A percentile compares a stretch with the other conserved stretches of the same genome.
These are phyloP conservation scores for Staurois parvus DNA, from an alignment of 2,797 vertebrate species.

Conservation along the genomic window DNA sequence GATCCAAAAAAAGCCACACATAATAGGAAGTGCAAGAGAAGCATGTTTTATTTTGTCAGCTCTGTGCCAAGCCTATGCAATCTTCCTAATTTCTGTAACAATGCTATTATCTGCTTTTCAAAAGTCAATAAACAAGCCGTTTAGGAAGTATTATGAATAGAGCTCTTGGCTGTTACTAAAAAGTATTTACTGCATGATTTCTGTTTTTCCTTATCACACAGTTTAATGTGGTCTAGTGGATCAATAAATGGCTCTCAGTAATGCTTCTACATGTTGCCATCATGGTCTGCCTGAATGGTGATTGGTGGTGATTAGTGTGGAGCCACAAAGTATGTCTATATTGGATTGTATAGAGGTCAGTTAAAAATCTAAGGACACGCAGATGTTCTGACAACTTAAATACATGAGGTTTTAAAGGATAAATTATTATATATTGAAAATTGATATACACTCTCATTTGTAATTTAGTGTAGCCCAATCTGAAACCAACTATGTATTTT, in stretches of 20 bases:
- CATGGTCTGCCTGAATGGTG: neutral
- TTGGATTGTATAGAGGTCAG: neutral
- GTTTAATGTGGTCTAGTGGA: neutral
- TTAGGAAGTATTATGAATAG: constrained; percentile 31
- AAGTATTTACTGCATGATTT: constrained; percentile 14
- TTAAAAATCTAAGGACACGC: neutral
- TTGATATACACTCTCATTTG: no score
- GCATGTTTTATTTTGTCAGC: constrained; percentile 60
- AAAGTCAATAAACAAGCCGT: constrained; percentile 46
- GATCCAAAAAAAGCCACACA: neutral
- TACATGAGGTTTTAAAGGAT: no score
- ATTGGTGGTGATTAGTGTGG: neutral
- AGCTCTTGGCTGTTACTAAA: constrained; percentile 14
- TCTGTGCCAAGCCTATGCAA: constrained; percentile 59
- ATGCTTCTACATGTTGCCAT: neutral
- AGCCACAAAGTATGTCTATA: neutral
- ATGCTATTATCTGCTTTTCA: constrained; percentile 36
- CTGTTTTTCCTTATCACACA: constrained; percentile 1
- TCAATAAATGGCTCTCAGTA: neutral
- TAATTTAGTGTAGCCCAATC: no score
- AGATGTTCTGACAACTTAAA: neutral
- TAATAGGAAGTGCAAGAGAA: constrained; percentile 55
- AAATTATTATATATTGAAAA: no score
- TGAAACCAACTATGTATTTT: no score
- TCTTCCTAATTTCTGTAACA: constrained; percentile 47